These are phyloP conservation scores for Coelopa pilipes DNA, from an alignment of 2,888 invertebrate genomes.

Conservation along the genomic window DNA sequence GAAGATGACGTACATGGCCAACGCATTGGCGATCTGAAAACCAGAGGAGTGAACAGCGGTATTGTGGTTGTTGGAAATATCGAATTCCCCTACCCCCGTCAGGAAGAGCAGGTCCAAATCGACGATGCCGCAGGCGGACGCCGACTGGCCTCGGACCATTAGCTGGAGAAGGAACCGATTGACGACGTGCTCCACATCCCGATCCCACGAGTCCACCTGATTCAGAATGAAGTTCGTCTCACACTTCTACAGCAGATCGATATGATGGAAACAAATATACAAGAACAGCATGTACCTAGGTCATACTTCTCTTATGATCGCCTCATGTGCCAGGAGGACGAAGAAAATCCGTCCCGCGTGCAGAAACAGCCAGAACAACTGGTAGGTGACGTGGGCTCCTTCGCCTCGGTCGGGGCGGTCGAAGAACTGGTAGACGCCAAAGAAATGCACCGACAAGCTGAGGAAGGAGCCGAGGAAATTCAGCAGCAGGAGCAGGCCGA, in stretches of 20 bases:
- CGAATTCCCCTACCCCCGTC: conserved; percentile 51
- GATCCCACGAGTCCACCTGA: conserved; percentile 46
- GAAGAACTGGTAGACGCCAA: conserved; percentile 45
- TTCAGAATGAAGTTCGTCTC: conserved; percentile 51
- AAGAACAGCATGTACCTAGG: not conserved
- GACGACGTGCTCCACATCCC: conserved; percentile 50
- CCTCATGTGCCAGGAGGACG: conserved; percentile 41
- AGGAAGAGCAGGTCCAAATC: conserved; percentile 56
- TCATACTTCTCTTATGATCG: conserved; percentile 44
- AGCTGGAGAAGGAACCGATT: conserved; percentile 57
- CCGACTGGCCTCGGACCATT: conserved; percentile 44
- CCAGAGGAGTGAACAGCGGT: not conserved
- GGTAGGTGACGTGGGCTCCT: conserved; percentile 43
- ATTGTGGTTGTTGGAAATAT: not conserved
- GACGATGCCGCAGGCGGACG: conserved; percentile 55
- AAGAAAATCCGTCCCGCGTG: conserved; percentile 46
- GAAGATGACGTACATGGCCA: conserved; percentile 58
- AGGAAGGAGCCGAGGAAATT: conserved; percentile 43
- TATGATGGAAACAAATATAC: not conserved
- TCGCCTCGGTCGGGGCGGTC: conserved; percentile 26
- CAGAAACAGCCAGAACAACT: conserved; percentile 47
- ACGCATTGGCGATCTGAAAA: conserved; percentile 53
- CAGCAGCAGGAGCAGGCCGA: conserved; percentile 42
- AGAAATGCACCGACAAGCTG: conserved; percentile 40
- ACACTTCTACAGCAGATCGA: conserved; percentile 52